phyloP scores from a whole-genome alignment of 2,113 vertebrate species.

The Bubo scandiacus region DNA sequence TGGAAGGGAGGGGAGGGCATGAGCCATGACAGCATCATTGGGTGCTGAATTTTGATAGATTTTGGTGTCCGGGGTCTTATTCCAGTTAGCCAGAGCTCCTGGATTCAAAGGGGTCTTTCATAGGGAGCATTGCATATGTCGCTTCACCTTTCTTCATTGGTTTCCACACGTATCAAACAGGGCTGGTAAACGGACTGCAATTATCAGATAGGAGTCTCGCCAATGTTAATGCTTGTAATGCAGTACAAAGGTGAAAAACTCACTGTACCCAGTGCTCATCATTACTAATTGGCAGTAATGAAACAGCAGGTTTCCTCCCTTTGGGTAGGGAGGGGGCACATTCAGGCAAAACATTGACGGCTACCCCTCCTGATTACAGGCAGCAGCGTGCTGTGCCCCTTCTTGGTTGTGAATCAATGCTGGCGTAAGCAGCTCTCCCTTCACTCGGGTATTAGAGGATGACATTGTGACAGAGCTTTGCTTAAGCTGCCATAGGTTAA shows the following conservation, averaged over 20 bases:
- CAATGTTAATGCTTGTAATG: background rate
- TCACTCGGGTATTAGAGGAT: background rate
- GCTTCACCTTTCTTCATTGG: background rate
- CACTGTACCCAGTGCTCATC: background rate
- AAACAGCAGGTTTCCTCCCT: background rate
- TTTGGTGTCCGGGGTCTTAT: background rate
- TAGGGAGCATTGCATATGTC: background rate
- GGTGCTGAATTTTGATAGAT: background rate
- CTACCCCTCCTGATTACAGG: background rate
- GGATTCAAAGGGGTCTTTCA: background rate
- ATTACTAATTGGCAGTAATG: background rate
- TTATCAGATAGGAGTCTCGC: background rate
- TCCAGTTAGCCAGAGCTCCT: background rate
- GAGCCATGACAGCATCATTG: background rate
- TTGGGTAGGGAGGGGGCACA: background rate
- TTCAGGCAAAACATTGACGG: background rate
- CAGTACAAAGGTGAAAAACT: background rate
- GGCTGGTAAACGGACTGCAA: background rate
- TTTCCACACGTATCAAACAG: background rate
- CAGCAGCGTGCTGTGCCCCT: background rate
- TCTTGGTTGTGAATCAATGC: fast-evolving
- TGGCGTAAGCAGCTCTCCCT: background rate
- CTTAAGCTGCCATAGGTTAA: background rate
- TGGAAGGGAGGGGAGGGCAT: background rate
- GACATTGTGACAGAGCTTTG: background rate